Conservation (phyloP, 2,113 vertebrate species). For the Pelecanus crispus region DNA sequence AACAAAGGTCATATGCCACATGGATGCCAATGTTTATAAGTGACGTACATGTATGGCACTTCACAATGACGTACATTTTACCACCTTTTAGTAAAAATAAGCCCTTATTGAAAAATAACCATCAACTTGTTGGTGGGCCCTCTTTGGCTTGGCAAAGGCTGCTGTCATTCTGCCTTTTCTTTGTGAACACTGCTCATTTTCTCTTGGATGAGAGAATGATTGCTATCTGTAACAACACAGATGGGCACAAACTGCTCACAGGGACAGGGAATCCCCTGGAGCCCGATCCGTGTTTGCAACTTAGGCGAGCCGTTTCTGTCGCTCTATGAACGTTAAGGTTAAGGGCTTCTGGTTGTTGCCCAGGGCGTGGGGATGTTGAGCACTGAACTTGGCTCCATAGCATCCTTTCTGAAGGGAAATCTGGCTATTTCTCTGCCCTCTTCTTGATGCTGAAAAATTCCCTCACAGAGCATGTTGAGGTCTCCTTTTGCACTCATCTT, state of each 20-base stretch:
- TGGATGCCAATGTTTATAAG: background rate
- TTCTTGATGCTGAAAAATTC: background rate
- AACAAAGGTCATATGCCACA: background rate
- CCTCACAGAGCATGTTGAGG: background rate
- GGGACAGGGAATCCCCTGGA: slow-evolving; percentile 17
- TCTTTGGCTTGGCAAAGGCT: background rate
- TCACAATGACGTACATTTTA: background rate
- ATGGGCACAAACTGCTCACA: background rate
- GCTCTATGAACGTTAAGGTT: background rate
- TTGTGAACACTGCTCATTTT: slow-evolving; percentile 6
- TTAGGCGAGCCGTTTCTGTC: background rate
- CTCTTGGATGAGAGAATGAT: background rate
- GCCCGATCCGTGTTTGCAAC: background rate
- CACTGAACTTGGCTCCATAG: background rate
- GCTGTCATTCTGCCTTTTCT: background rate
- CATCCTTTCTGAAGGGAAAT: background rate
- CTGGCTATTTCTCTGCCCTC: background rate
- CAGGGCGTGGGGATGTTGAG: background rate
- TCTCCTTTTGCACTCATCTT: background rate
- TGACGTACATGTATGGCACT: background rate
- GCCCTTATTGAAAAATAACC: background rate
- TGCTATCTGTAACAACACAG: background rate
- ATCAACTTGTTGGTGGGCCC: background rate
- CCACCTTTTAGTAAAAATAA: background rate
- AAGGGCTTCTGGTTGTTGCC: background rate